phyloP scores from a whole-genome alignment of 64 coral and sea anemone species.

The Montipora cactus region DNA sequence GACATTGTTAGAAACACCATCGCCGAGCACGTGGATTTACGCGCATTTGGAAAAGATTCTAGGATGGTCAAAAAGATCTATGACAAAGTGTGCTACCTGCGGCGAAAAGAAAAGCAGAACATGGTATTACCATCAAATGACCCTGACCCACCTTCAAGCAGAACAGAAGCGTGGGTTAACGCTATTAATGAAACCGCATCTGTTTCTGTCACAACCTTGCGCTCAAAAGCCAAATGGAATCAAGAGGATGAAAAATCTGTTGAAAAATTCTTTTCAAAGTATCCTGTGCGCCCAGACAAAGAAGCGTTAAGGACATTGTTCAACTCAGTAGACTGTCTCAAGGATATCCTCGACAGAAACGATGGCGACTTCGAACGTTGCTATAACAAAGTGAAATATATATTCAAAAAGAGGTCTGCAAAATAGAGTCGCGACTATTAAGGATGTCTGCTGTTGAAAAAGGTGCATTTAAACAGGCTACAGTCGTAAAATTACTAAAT shows the following conservation, averaged over 20 bases:
- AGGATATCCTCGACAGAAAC: not conserved
- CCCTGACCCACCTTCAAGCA: not conserved
- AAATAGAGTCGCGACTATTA: not conserved
- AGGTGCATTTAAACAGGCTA: not conserved
- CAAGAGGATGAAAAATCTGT: not conserved
- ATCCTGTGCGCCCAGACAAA: not conserved
- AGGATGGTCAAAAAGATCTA: constrained; percentile 1
- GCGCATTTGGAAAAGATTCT: constrained; percentile 7
- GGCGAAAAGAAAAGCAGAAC: not conserved
- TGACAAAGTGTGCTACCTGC: not conserved
- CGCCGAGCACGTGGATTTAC: not conserved
- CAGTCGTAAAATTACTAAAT: not conserved
- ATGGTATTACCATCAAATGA: constrained; percentile 12
- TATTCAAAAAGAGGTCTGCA: not conserved
- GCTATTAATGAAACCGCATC: not conserved
- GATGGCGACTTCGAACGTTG: not conserved
- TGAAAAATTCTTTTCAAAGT: not conserved
- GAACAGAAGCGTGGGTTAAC: not conserved
- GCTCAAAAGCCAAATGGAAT: not conserved
- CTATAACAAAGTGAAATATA: not conserved
- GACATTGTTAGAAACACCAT: constrained; percentile 9
- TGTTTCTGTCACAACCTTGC: not conserved
- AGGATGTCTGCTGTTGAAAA: not conserved
- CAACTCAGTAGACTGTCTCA: not conserved
- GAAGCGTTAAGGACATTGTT: not conserved